Conservation (phyloP, 2,888 invertebrate genomes). For the Drosophila anomalata region DNA sequence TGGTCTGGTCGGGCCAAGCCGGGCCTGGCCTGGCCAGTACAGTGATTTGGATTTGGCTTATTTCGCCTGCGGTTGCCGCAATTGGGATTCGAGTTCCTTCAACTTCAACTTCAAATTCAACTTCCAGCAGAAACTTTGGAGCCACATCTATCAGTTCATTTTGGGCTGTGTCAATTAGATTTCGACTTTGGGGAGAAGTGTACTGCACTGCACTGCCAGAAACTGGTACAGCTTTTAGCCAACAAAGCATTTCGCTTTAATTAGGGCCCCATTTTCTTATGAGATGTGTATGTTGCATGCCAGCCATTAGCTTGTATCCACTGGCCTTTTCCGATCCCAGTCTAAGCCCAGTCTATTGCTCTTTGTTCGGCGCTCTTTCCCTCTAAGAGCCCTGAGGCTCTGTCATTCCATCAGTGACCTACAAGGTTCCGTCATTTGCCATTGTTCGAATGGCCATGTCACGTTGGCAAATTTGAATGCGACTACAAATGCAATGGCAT, state of each 20-base stretch:
- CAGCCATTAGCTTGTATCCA: background rate
- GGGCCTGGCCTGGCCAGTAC: conserved; percentile 9
- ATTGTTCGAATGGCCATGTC: conserved; percentile 80
- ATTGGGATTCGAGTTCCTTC: conserved; percentile 56
- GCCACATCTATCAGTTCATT: conserved; percentile 14
- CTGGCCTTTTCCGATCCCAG: background rate
- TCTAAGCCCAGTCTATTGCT: background rate
- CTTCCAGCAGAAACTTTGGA: conserved; percentile 8
- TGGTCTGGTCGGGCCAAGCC: background rate
- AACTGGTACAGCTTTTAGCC: background rate
- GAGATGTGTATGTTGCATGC: background rate
- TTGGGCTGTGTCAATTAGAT: conserved; percentile 44
- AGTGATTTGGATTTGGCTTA: conserved; percentile 70
- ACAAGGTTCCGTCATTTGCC: conserved; percentile 56
- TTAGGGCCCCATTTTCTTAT: background rate
- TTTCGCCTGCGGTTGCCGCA: conserved; percentile 66
- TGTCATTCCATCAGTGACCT: conserved; percentile 60
- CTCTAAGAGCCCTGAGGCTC: conserved; percentile 27
- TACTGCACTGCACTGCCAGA: background rate
- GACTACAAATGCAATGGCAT: background rate
- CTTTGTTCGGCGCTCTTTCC: conserved; percentile 4
- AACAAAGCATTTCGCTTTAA: background rate
- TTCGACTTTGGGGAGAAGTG: background rate
- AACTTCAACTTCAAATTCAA: conserved; percentile 30
- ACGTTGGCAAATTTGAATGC: conserved; percentile 81